These are phyloP conservation scores for Malaclemys terrapin DNA, from an alignment of 2,113 vertebrate genomes.

Conservation along the genomic window DNA sequence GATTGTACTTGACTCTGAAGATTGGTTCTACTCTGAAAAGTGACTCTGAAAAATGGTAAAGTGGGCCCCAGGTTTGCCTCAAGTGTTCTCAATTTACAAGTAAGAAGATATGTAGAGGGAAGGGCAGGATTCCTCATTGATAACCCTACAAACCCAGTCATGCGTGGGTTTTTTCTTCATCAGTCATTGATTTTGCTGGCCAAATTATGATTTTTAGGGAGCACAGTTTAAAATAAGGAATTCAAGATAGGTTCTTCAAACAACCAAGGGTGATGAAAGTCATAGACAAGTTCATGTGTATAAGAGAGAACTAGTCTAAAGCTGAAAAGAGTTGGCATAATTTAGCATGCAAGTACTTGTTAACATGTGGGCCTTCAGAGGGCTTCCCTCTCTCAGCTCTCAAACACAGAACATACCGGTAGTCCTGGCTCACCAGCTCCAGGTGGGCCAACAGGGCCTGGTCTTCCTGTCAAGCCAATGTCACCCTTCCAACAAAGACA, in stretches of 20 bases:
- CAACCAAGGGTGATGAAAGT: background rate
- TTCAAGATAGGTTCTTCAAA: background rate
- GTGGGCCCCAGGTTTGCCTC: background rate
- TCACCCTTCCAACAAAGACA: slow-evolving; percentile 84
- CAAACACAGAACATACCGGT: slow-evolving; percentile 79
- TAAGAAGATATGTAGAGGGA: background rate
- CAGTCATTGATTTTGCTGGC: background rate
- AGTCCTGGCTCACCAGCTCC: slow-evolving; percentile 89
- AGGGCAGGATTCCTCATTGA: background rate
- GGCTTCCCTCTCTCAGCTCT: background rate
- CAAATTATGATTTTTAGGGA: background rate
- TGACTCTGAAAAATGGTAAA: rapidly evolving
- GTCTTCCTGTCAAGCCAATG: slow-evolving; percentile 85
- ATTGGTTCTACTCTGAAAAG: background rate
- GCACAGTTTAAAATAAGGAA: slow-evolving; percentile 4
- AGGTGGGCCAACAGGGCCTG: slow-evolving; percentile 85
- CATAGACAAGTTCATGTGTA: rapidly evolving
- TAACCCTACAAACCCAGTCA: background rate
- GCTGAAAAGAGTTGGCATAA: background rate
- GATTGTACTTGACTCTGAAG: background rate
- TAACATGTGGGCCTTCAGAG: background rate
- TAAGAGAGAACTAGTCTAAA: background rate
- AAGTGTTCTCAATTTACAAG: background rate
- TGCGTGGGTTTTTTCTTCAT: background rate
- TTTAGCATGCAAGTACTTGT: background rate